These are phyloP conservation scores for Esox lucius DNA, from an alignment of 2,797 vertebrate genomes.

Conservation along the genomic window DNA sequence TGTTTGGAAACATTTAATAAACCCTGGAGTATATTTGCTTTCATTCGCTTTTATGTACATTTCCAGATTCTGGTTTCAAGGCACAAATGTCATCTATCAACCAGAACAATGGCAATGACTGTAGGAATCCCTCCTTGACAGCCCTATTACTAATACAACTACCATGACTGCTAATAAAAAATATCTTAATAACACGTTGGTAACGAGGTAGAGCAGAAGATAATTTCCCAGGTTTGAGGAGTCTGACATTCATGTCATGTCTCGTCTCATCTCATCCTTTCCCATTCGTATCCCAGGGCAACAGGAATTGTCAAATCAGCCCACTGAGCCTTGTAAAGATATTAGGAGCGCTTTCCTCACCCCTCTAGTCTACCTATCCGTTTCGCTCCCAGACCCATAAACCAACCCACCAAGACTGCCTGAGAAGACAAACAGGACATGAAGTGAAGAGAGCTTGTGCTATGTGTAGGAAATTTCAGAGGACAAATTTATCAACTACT, in stretches of 20 bases:
- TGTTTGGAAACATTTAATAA: no score
- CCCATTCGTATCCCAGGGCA: constrained; percentile 36
- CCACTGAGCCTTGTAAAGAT: constrained; percentile 25
- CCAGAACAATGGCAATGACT: no score
- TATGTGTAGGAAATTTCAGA: constrained; percentile 48
- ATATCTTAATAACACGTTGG: no score
- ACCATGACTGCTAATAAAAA: no score
- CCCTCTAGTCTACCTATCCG: constrained; percentile 9
- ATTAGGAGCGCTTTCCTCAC: constrained; percentile 25
- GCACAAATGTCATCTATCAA: no score
- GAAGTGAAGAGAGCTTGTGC: constrained; percentile 35
- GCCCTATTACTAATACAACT: no score
- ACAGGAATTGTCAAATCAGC: constrained; percentile 23
- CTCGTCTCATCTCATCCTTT: constrained; percentile 42
- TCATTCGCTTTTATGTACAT: no score
- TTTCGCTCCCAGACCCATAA: background rate
- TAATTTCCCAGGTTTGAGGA: background rate
- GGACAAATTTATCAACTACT: constrained; percentile 29
- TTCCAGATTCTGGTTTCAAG: no score
- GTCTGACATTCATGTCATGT: background rate
- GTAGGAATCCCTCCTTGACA: no score
- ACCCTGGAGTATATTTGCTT: no score
- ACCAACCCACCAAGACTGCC: constrained; percentile 16
- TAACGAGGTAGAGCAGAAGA: background rate
- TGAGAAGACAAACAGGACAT: background rate